phyloP scores from a whole-genome alignment of 2,113 vertebrate genomes.

The Reinhardtius hippoglossoides region DNA sequence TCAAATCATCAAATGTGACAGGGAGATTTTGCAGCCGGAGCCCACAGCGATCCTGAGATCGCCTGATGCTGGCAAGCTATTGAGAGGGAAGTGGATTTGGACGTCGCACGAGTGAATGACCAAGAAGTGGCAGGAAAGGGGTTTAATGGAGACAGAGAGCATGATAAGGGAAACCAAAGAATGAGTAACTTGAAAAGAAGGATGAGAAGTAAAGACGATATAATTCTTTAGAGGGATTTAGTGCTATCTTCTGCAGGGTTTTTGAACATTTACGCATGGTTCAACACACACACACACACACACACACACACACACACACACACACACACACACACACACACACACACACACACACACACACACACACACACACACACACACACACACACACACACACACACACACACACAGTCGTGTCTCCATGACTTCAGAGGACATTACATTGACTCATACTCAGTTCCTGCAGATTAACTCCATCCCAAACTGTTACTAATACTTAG shows the following conservation, averaged over 20 bases:
- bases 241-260: constrained; percentile 39
- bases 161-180: not conserved
- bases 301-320: constrained; percentile 17
- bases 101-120: constrained; percentile 27
- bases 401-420: constrained; percentile 3
- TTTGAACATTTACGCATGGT: constrained; percentile 53
- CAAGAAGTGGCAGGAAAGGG: constrained; percentile 47
- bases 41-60: constrained; percentile 33
- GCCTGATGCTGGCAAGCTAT: constrained; percentile 36
- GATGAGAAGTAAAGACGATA: constrained; percentile 40
- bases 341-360: not conserved
- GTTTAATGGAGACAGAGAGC: constrained; percentile 38
- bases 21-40: constrained; percentile 52
- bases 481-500: not conserved
- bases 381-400: not conserved
- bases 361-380: constrained; percentile 9
- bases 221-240: constrained; percentile 66
- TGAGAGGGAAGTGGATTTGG: constrained; percentile 59
- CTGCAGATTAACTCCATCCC: not conserved
- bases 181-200: constrained; percentile 32
- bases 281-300: constrained; percentile 20
- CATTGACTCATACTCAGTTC: too few species aligned
- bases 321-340: not conserved
- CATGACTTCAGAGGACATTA: not conserved
- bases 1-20: constrained; percentile 58